phyloP scores from a whole-genome alignment of 2,113 vertebrate species.

The Silurus glanis region DNA sequence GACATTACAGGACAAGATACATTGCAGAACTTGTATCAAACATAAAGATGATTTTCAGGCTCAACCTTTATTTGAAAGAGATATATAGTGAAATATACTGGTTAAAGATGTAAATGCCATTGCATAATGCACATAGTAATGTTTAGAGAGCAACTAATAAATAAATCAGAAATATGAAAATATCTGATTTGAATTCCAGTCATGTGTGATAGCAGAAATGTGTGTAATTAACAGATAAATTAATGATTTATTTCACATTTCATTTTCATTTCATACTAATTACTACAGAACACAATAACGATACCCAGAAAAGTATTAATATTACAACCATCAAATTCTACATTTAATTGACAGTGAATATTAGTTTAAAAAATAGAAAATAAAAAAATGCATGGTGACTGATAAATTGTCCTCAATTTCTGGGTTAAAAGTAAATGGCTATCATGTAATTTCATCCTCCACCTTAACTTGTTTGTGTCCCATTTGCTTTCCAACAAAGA shows the following conservation, averaged over 20 bases:
- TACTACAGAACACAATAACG: background rate
- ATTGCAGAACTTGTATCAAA: background rate
- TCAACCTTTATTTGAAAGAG: background rate
- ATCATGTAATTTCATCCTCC: slow-evolving; percentile 42
- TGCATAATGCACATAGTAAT: background rate
- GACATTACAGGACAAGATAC: background rate
- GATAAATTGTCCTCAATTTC: background rate
- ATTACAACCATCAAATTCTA: background rate
- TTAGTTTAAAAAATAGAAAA: too few species aligned
- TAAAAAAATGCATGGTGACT: background rate
- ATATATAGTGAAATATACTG: background rate
- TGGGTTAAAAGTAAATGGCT: slow-evolving; percentile 1
- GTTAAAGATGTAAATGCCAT: background rate
- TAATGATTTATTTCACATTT: too few species aligned
- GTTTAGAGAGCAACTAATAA: background rate
- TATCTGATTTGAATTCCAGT: background rate
- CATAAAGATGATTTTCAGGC: background rate
- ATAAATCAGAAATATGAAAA: background rate
- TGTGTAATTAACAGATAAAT: too few species aligned
- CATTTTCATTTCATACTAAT: too few species aligned
- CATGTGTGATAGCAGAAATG: too few species aligned
- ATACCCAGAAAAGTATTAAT: background rate
- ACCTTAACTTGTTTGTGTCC: slow-evolving; percentile 65
- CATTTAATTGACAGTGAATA: too few species aligned
- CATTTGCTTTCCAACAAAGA: slow-evolving; percentile 50